Conservation (phyloP, 1,140 invertebrate genomes). For the Drosophila cardini region DNA sequence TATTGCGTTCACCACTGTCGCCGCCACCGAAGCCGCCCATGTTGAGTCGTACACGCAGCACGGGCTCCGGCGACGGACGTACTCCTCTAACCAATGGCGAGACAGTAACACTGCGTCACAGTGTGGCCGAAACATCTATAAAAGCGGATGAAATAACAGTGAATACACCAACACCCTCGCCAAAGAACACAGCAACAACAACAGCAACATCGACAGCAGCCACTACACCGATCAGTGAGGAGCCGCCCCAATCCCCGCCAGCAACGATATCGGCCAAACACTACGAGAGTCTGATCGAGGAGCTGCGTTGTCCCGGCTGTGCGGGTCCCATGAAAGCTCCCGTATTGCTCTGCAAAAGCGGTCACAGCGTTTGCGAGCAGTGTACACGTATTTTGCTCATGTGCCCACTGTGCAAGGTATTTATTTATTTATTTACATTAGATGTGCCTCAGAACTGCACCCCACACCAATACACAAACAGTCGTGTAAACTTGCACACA, state of each 20-base stretch:
- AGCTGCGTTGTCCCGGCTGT: slow-evolving; percentile 82
- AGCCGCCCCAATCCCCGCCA: not conserved
- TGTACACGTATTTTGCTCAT: slow-evolving; percentile 76
- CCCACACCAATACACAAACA: not conserved
- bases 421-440: slow-evolving; percentile 12
- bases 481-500: not conserved
- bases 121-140: slow-evolving; percentile 26
- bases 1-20: slow-evolving; percentile 62
- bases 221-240: not conserved
- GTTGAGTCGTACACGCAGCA: slow-evolving; percentile 77
- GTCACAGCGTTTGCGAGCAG: slow-evolving; percentile 80
- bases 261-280: slow-evolving; percentile 61
- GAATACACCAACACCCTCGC: not conserved
- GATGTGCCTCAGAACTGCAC: too few relatives aligned
- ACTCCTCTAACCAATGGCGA: slow-evolving; percentile 37
- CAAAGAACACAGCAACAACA: not conserved
- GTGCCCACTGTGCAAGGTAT: slow-evolving; percentile 82
- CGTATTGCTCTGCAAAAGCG: slow-evolving; percentile 74
- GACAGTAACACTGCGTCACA: slow-evolving; percentile 26
- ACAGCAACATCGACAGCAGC: not conserved
- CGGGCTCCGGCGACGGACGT: slow-evolving; percentile 65
- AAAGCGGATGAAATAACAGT: slow-evolving; percentile 6
- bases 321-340: slow-evolving; percentile 79
- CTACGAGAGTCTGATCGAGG: slow-evolving; percentile 79
- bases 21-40: slow-evolving; percentile 80